phyloP scores from a whole-genome alignment of 35 echinoderm and acorn worm species.

The Antedon bifida region DNA sequence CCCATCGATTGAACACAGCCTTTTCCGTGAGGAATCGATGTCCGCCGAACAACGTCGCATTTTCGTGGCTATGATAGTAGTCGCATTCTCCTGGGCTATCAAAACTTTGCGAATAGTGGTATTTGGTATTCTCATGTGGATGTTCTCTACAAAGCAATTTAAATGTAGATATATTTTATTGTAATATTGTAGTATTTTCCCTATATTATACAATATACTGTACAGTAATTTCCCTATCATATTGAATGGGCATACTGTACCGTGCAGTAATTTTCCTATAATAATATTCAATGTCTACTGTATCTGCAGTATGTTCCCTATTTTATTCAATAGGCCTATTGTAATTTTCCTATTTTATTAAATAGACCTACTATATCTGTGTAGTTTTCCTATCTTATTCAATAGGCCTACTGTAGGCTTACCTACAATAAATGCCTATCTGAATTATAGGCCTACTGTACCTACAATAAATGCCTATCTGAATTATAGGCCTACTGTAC shows the following conservation, averaged over 20 bases:
- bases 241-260: not conserved
- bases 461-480: too few species aligned
- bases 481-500: too few species aligned
- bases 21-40: constrained; percentile 95
- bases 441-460: too few species aligned
- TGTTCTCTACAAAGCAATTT: constrained; percentile 41
- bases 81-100: constrained; percentile 56
- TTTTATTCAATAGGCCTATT: too few species aligned
- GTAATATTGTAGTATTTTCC: not conserved
- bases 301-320: too few species aligned
- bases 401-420: too few species aligned
- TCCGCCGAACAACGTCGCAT: constrained; percentile 43
- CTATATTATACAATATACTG: not conserved
- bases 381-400: too few species aligned
- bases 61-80: constrained; percentile 84
- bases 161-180: not conserved
- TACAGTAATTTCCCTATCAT: not conserved
- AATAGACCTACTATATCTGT: too few species aligned
- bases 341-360: too few species aligned
- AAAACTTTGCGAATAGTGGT: constrained; percentile 76
- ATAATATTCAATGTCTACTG: too few species aligned
- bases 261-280: too few species aligned
- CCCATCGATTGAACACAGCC: constrained; percentile 81
- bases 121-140: constrained; percentile 54
- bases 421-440: too few species aligned